phyloP scores from a whole-genome alignment of 2,113 vertebrate species.

The Cyphomyrus plagiostoma region DNA sequence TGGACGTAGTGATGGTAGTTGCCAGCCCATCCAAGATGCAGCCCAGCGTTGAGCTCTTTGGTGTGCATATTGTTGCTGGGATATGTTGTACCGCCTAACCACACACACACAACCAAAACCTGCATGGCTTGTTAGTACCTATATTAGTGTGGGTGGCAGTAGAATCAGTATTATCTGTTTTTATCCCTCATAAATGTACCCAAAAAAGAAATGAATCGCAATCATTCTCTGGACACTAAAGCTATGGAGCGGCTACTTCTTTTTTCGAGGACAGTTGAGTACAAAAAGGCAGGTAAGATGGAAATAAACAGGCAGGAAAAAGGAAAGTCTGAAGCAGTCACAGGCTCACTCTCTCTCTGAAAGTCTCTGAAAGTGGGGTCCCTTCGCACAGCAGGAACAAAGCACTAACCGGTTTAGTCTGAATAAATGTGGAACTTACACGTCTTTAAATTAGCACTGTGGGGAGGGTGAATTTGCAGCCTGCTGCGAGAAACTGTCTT shows the following conservation, averaged over 20 bases:
- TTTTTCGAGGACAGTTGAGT: background rate
- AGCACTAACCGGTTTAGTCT: conserved; percentile 37
- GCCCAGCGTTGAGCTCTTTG: background rate
- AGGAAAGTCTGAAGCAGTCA: conserved; percentile 37
- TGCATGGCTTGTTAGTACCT: background rate
- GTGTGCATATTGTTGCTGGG: background rate
- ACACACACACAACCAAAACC: background rate
- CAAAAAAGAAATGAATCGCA: background rate
- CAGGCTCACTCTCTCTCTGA: conserved; percentile 32
- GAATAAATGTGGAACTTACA: conserved; percentile 47
- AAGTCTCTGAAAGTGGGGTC: conserved; percentile 9
- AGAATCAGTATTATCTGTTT: background rate
- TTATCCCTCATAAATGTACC: background rate
- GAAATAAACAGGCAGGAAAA: conserved; percentile 34
- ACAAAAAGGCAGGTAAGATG: background rate
- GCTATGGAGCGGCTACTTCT: background rate
- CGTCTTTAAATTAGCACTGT: conserved; percentile 47
- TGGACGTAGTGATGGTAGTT: background rate
- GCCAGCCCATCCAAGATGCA: background rate
- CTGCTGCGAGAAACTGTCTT: conserved; percentile 47
- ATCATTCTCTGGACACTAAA: background rate
- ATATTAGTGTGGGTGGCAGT: background rate
- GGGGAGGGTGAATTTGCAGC: conserved; percentile 38
- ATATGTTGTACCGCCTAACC: too few relatives aligned
- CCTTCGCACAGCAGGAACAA: conserved; percentile 41